Evolutionary conservation across 2,888 invertebrate species (phyloP).

Genomic region (Tenthredo notha): DNA sequence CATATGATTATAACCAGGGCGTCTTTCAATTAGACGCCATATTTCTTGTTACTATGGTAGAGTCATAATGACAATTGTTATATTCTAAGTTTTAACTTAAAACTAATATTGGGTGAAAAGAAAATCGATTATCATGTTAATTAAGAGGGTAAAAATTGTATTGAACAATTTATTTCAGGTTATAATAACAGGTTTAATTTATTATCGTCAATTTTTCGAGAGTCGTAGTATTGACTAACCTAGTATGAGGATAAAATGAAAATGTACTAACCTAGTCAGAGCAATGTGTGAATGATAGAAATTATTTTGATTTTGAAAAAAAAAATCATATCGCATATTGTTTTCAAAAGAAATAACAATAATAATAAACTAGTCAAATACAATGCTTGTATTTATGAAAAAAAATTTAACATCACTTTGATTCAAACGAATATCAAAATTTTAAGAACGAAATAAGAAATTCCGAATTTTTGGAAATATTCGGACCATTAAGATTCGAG

Average conservation of each 20-base stretch:
- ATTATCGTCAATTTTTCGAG: neutral
- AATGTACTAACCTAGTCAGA: neutral
- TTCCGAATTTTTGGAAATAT: neutral
- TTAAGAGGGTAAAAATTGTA: neutral
- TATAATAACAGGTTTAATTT: neutral
- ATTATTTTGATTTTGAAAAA: neutral
- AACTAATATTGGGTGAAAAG: neutral
- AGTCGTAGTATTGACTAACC: neutral
- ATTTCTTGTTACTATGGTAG: conserved; percentile 59
- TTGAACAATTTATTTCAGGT: neutral
- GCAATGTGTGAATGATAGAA: neutral
- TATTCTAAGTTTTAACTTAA: neutral
- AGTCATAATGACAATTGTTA: conserved; percentile 41
- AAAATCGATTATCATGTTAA: neutral
- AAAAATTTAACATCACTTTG: conserved; percentile 9
- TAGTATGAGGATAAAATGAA: neutral
- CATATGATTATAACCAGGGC: conserved; percentile 61
- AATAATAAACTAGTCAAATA: neutral
- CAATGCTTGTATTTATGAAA: neutral
- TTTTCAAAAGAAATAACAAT: neutral
- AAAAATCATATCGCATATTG: neutral
- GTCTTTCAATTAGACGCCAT: conserved; percentile 75
- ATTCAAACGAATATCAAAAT: neutral
- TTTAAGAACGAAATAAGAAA: neutral
- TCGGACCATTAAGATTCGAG: neutral